A percentile compares a stretch with the other conserved stretches of the same genome.
These are phyloP conservation scores for Knipowitschia caucasica DNA, from an alignment of 2,797 vertebrate genomes.

Conservation along the genomic window DNA sequence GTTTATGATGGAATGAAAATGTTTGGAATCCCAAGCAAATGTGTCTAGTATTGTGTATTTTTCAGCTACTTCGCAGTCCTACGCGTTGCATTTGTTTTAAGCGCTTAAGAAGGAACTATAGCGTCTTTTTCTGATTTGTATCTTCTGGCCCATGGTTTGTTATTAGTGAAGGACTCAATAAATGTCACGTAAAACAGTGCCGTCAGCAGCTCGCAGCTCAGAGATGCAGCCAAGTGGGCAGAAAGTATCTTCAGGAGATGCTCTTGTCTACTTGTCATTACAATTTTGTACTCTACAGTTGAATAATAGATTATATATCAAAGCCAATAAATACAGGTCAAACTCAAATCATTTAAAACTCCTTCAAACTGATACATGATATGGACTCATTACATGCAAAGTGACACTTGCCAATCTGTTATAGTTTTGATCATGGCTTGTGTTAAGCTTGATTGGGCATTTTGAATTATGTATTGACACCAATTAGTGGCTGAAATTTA, in stretches of 20 bases:
- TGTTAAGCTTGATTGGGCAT: too few species aligned
- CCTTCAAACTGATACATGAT: too few species aligned
- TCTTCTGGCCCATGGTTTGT: slow-evolving; percentile 25
- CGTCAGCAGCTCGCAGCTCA: slow-evolving; percentile 27
- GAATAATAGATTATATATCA: too few species aligned
- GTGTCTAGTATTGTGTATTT: too few species aligned
- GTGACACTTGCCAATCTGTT: too few species aligned
- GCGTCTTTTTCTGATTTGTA: slow-evolving; percentile 12
- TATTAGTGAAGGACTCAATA: slow-evolving; percentile 17
- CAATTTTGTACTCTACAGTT: background rate
- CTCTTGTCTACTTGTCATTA: slow-evolving; percentile 1
- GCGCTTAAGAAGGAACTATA: slow-evolving; percentile 25
- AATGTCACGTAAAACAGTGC: slow-evolving; percentile 29
- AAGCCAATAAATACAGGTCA: too few species aligned
- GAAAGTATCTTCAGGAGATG: slow-evolving; percentile 20
- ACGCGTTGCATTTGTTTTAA: slow-evolving; percentile 5
- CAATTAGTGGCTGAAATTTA: too few species aligned
- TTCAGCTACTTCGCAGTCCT: too few species aligned
- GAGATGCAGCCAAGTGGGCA: slow-evolving; percentile 18
- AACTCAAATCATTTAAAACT: too few species aligned
- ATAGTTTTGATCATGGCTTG: too few species aligned
- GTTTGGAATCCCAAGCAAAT: background rate
- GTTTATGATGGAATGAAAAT: background rate
- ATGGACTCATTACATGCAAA: too few species aligned
- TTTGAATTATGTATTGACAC: too few species aligned